Conservation (phyloP, 1,140 invertebrate species). For the Magallana gigas region DNA sequence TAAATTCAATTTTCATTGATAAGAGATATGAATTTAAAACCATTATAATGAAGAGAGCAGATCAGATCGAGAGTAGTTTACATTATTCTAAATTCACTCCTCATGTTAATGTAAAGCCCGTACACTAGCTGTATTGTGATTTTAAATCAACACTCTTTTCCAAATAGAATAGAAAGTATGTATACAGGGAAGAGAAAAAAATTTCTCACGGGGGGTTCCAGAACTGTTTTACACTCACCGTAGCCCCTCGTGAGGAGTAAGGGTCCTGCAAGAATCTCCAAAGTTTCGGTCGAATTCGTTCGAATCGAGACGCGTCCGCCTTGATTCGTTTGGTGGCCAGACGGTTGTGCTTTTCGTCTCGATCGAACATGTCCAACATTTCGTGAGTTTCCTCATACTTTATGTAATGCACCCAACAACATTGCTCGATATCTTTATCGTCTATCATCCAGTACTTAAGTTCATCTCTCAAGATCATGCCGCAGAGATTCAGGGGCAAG, state of each 20-base stretch:
- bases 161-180: no score
- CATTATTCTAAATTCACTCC: no score
- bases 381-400: slow-evolving; percentile 57
- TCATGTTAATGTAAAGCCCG: no score
- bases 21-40: no score
- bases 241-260: slow-evolving; percentile 50
- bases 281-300: slow-evolving; percentile 62
- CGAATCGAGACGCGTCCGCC: slow-evolving; percentile 67
- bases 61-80: no score
- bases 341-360: slow-evolving; percentile 51
- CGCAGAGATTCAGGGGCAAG: slow-evolving; percentile 98
- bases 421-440: slow-evolving; percentile 63
- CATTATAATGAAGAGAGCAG: no score
- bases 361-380: slow-evolving; percentile 62
- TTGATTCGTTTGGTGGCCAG: slow-evolving; percentile 53
- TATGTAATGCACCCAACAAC: slow-evolving; percentile 64
- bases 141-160: no score
- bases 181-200: no score
- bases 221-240: slow-evolving; percentile 40
- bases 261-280: slow-evolving; percentile 61
- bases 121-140: no score
- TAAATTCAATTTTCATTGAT: no score
- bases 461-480: slow-evolving; percentile 98
- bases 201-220: not conserved
- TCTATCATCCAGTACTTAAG: slow-evolving; percentile 88